A percentile compares a stretch with the other conserved stretches of the same genome.
These are phyloP conservation scores for Melieria omissa DNA, from an alignment of 2,888 invertebrate species.

Conservation along the genomic window DNA sequence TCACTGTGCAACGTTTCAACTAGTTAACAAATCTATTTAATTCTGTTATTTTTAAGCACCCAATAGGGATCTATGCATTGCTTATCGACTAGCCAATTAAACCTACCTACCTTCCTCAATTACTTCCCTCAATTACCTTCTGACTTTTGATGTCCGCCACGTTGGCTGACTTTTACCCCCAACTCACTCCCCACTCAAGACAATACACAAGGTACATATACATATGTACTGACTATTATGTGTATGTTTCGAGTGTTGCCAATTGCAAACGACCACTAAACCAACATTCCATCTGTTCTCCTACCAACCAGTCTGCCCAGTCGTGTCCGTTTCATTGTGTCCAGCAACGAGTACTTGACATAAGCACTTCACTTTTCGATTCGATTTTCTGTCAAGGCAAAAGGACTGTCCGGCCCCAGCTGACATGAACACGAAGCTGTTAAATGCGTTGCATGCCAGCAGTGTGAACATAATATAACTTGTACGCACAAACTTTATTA, in stretches of 20 bases:
- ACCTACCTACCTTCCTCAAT: no score
- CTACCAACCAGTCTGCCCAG: not conserved
- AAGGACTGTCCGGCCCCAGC: slow-evolving; percentile 14
- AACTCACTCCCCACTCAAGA: no score
- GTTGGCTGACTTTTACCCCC: no score
- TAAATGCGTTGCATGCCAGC: not conserved
- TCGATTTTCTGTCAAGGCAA: slow-evolving; percentile 39
- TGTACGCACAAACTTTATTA: not conserved
- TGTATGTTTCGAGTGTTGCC: slow-evolving; percentile 24
- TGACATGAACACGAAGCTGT: not conserved
- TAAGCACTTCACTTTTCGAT: slow-evolving; percentile 37
- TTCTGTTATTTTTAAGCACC: no score
- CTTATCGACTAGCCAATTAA: no score
- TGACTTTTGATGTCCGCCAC: no score
- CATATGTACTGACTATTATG: no score
- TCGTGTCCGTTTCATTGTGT: slow-evolving; percentile 36
- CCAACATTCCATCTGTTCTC: not conserved
- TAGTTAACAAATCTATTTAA: no score
- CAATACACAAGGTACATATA: no score
- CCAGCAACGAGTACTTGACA: slow-evolving; percentile 31
- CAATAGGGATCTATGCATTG: no score
- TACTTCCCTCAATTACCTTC: no score
- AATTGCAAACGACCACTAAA: slow-evolving; percentile 18
- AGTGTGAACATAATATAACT: not conserved
- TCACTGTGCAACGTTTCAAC: no score